Base-by-base conservation (phyloP, 1,140 invertebrate species). In the Drosophila bocqueti region DNA sequence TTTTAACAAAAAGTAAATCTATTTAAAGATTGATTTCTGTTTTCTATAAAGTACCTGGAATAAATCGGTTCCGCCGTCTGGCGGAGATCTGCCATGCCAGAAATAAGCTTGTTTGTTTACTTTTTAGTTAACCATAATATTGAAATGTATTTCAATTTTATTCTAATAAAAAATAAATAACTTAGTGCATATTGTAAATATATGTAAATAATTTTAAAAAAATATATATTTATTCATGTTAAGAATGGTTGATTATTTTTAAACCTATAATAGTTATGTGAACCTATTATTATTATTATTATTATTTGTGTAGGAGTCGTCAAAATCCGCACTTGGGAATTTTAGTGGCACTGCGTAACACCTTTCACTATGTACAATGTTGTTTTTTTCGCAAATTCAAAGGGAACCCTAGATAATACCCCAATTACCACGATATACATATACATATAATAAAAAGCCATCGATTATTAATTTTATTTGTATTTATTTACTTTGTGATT, bases 401-500 rank as follows among this genome's bases (percentile, higher is more conserved):
- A 24, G 31, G 31, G 10, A 34, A 34, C 34, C 34, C 4, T 24
- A 47, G 29, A 55, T 18, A 55, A 36, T 10, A 34, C 2, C 29
- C 31, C 11, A 31, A 31, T 43, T 18, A 7, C 11, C 49, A 29
- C 11, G 1, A 18, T 7, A 18, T 31, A 21, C n/a, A n/a, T n/a
- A n/a, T n/a, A n/a, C n/a, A n/a, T 45, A 45, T 24, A 24, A 24
- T 24, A 60, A 65, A 65, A 52, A 73, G 34, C 55, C 16, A 46
- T 54, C 18, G 40, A 54, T 60, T 79, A 71, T 83, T 79, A 49
- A 66, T 79, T 83, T 76, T 83, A 83, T 80, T 84, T 84, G 71
- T 80, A 79, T 80, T 80, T 79, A 80, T 84, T 79, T 80, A 80
- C 62, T 81, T 91, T 91, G 90, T 91, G 89, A 91, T 91, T 91